Evolutionary conservation across 2,113 vertebrate genomes (phyloP).

Genomic region (Antechinus flavipes): DNA sequence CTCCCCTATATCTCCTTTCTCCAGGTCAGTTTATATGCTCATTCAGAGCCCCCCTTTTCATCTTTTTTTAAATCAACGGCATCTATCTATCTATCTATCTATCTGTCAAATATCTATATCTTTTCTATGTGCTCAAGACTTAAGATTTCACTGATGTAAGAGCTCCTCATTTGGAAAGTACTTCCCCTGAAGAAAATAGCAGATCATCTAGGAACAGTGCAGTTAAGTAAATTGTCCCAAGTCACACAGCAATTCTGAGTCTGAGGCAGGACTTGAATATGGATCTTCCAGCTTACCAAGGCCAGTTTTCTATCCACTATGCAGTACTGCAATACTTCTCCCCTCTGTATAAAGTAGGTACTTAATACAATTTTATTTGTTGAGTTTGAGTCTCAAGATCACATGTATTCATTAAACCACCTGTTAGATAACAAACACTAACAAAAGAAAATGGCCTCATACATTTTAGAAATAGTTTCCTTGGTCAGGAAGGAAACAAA

Average conservation of each 20-base stretch:
- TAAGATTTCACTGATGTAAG: neutral
- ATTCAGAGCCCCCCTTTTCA: neutral
- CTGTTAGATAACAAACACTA: slow-evolving; percentile 1
- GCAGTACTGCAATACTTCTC: neutral
- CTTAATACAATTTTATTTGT: neutral
- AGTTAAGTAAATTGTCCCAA: neutral
- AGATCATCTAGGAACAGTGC: neutral
- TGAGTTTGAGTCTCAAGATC: neutral
- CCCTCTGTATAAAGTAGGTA: neutral
- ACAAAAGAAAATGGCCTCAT: neutral
- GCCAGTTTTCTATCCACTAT: neutral
- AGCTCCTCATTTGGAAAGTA: neutral
- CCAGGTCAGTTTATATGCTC: neutral
- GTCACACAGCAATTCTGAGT: neutral
- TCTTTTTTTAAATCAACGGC: neutral
- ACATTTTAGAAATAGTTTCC: neutral
- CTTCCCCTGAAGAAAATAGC: neutral
- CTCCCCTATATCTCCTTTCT: neutral
- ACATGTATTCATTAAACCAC: neutral
- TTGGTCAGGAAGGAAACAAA: neutral
- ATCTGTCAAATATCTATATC: neutral
- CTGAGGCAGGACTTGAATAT: neutral
- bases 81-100: neutral
- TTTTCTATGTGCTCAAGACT: neutral
- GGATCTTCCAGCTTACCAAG: neutral